Percentiles rank a stretch among this genome's conserved stretches.
Evolutionary conservation across 2,113 vertebrate genomes (phyloP).

Genomic region (Melanotaenia duboulayi): DNA sequence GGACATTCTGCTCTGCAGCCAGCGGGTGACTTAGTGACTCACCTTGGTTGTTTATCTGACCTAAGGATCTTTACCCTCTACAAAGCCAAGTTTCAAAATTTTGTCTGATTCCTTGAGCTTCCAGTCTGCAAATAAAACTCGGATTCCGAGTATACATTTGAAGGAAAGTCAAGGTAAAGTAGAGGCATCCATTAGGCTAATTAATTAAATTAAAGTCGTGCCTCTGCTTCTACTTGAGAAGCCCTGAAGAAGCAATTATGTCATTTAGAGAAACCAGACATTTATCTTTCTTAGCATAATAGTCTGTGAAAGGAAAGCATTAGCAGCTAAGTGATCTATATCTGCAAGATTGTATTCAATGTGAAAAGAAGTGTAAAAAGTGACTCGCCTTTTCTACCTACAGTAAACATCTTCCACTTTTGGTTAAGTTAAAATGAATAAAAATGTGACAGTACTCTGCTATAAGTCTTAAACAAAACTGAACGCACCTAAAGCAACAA

Average conservation of each 20-base stretch:
- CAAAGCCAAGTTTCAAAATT: conserved; percentile 1
- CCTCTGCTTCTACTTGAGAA: conserved; percentile 39
- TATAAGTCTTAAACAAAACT: background rate
- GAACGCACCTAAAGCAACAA: background rate
- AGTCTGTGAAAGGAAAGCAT: conserved; percentile 21
- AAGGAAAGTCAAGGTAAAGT: conserved; percentile 35
- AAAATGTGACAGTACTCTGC: background rate
- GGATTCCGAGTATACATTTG: conserved; percentile 27
- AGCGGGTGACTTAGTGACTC: conserved; percentile 28
- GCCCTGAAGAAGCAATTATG: conserved; percentile 58
- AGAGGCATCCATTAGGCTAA: conserved; percentile 52
- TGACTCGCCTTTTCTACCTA: background rate
- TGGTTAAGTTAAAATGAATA: background rate
- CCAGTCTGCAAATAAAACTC: background rate
- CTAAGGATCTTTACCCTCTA: conserved; percentile 3
- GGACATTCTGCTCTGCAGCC: background rate
- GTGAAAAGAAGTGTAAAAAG: background rate
- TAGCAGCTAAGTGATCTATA: background rate
- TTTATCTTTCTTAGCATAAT: conserved; percentile 55
- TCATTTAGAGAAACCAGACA: conserved; percentile 44
- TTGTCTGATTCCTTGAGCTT: background rate
- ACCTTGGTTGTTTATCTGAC: conserved; percentile 17
- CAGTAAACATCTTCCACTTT: background rate
- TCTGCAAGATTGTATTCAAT: background rate
- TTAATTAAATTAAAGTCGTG: conserved; percentile 58